Conservation (phyloP, 1,140 invertebrate genomes). For the Anagrus nilaparvatae region DNA sequence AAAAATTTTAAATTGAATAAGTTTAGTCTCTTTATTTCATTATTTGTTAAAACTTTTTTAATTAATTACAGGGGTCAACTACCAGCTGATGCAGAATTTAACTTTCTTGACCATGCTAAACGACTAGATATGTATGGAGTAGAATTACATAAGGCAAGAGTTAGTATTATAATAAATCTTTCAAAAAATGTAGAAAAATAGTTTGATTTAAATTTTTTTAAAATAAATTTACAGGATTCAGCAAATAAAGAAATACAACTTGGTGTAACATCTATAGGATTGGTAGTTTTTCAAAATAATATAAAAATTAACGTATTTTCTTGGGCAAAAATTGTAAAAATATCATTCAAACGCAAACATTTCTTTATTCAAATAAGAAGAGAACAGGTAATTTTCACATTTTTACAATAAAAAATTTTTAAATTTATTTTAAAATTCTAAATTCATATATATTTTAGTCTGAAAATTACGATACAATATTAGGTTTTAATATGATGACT, state of each 20-base stretch:
- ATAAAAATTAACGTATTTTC: slow-evolving; percentile 93
- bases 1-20: too few relatives aligned
- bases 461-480: slow-evolving; percentile 85
- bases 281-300: slow-evolving; percentile 89
- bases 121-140: slow-evolving; percentile 87
- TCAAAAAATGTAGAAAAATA: too few relatives aligned
- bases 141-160: slow-evolving; percentile 82
- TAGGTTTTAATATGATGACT: slow-evolving; percentile 89
- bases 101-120: slow-evolving; percentile 89
- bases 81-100: slow-evolving; percentile 87
- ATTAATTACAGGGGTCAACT: slow-evolving; percentile 64
- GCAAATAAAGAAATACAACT: slow-evolving; percentile 85
- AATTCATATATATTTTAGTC: slow-evolving; percentile 66
- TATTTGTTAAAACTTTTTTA: too few relatives aligned
- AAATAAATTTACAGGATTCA: slow-evolving; percentile 62
- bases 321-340: slow-evolving; percentile 98
- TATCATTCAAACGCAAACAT: slow-evolving; percentile 96
- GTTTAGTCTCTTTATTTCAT: too few relatives aligned
- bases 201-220: too few relatives aligned
- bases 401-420: too few relatives aligned
- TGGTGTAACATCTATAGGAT: slow-evolving; percentile 80
- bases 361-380: slow-evolving; percentile 93
- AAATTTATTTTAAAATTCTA: too few relatives aligned
- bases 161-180: too few relatives aligned
- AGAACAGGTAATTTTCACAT: slow-evolving; percentile 61